Evolutionary conservation across 2,888 invertebrate species (phyloP).

Genomic region (Lypha dubia): DNA sequence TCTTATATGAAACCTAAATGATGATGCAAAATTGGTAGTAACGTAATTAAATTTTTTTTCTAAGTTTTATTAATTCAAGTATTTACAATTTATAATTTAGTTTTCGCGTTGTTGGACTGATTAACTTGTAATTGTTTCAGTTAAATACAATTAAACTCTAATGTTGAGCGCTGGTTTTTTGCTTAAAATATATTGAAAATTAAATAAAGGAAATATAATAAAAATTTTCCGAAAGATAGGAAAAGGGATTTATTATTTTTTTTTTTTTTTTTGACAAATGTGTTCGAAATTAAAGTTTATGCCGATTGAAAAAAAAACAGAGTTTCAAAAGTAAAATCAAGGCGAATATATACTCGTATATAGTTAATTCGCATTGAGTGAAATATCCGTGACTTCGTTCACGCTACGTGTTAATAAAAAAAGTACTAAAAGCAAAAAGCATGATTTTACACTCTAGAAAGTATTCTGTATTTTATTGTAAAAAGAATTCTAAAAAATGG

Average conservation of each 20-base stretch:
- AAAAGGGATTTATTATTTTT: too few relatives aligned
- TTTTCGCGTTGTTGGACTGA: conserved; percentile 55
- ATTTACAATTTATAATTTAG: conserved; percentile 47
- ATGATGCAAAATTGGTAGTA: not conserved
- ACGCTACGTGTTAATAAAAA: too few relatives aligned
- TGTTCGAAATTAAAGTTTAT: not conserved
- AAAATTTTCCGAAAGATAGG: conserved; percentile 73
- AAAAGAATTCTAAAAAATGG: too few relatives aligned
- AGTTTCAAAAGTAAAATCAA: not conserved
- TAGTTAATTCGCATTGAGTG: too few relatives aligned
- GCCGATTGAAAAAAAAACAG: conserved; percentile 28
- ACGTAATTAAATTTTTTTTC: too few relatives aligned
- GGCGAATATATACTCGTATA: too few relatives aligned
- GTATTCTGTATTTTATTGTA: too few relatives aligned
- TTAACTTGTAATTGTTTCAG: conserved; percentile 58
- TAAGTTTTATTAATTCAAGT: conserved; percentile 4
- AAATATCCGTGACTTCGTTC: too few relatives aligned
- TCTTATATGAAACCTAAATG: not conserved
- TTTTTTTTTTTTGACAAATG: conserved; percentile 55
- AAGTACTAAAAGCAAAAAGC: too few relatives aligned
- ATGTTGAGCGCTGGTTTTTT: conserved; percentile 12
- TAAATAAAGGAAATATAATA: conserved; percentile 63
- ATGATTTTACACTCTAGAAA: too few relatives aligned
- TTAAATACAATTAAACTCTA: conserved; percentile 28
- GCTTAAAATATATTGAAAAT: conserved; percentile 67